phyloP scores from a whole-genome alignment of 2,888 invertebrate species.

The Encarsia formosa region DNA sequence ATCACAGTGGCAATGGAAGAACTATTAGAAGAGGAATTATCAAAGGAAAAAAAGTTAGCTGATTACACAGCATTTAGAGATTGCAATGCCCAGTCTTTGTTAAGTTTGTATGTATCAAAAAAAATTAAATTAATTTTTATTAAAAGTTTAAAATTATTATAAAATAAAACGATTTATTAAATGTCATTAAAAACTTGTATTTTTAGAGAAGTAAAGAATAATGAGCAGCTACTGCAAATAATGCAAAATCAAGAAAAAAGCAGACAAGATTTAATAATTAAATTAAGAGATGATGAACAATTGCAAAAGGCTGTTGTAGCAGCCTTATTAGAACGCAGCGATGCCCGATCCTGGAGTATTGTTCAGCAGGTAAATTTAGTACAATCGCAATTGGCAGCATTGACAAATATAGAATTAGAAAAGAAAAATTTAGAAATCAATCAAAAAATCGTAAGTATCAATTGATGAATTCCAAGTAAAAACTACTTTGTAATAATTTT shows the following conservation, averaged over 20 bases:
- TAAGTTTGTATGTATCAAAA: slow-evolving; percentile 58
- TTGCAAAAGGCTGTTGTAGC: slow-evolving; percentile 71
- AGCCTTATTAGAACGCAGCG: slow-evolving; percentile 67
- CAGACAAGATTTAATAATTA: slow-evolving; percentile 58
- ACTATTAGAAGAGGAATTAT: slow-evolving; percentile 64
- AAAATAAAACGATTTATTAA: neutral
- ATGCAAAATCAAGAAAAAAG: slow-evolving; percentile 62
- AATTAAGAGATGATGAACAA: slow-evolving; percentile 65
- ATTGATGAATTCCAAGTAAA: too few relatives aligned
- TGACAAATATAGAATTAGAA: slow-evolving; percentile 71
- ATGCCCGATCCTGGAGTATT: slow-evolving; percentile 72
- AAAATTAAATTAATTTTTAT: slow-evolving; percentile 2
- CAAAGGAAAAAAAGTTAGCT: slow-evolving; percentile 58
- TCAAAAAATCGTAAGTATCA: slow-evolving; percentile 60
- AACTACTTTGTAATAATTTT: neutral
- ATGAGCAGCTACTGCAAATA: slow-evolving; percentile 58
- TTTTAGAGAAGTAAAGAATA: slow-evolving; percentile 59
- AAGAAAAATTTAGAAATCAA: slow-evolving; percentile 63
- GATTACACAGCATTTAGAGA: slow-evolving; percentile 60
- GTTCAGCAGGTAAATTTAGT: slow-evolving; percentile 72
- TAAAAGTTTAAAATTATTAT: neutral
- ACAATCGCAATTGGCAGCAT: slow-evolving; percentile 65
- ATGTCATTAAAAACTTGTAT: neutral
- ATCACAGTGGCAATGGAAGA: slow-evolving; percentile 63
- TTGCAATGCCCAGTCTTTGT: slow-evolving; percentile 58